Base-by-base conservation (phyloP, 2,797 vertebrate species). In the Pangasius sanitwongsei region DNA sequence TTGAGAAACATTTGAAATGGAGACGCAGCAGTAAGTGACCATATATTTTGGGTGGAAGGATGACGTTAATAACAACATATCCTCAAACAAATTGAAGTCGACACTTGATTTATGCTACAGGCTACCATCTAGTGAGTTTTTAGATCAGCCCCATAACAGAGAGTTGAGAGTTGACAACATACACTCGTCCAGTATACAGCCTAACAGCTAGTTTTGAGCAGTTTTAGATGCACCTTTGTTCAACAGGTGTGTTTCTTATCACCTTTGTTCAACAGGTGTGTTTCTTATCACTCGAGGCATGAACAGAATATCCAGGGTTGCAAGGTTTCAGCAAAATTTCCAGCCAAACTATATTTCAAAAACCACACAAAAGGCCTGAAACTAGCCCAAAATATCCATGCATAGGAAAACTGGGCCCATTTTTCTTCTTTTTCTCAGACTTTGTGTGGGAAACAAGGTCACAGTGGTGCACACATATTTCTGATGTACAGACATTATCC, bases 1-100 rank as follows among this genome's bases (percentile, higher is more conserved):
- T 59, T 50, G 37, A 85, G 59, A 37, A 77, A 77, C 80, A 67
- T 84, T 48, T 57, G 37, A 77, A 75, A 89, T 57, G 80, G 37
- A 75, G 65, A 70, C 31, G n/a, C 11, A 78, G 83, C 31, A 53
- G 86, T 72, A 31, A 55, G n/a, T 25, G 63, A 85, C 44, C 9
- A 7, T 53, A 3, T 9, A 84, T 84, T 67, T 4, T 67, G 61
- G 5, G 31, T 6, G 44, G 20, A 41, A 61, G 2, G 4, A 59
- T 4, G 20, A 59, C 20, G 37, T 61, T 81, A 59, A 34, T 34
- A 57, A 57, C 77, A 41, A 59, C 77, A 18, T 1, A 50, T 48
- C 31, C 16, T 37, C 78, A 13, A 41, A 25, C 81, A 23, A 41
- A 28, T 44, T 28, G 7, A n/a, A 83, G 15, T 15, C 15, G 15